phyloP scores from a whole-genome alignment of 2,797 vertebrate genomes.

The Phrynocephalus guinanensis region DNA sequence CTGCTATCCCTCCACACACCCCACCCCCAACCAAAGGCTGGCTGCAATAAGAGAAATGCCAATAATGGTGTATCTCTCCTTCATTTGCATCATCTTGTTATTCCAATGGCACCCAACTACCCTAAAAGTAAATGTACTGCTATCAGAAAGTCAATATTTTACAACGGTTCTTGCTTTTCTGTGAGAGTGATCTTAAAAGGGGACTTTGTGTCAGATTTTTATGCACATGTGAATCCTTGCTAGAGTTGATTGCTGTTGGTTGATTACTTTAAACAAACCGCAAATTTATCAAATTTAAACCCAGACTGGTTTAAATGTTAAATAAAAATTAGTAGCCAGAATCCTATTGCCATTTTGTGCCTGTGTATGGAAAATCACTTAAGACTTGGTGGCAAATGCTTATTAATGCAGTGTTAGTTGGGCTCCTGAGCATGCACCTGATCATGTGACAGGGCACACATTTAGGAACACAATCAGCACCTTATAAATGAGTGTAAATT shows the following conservation, averaged over 20 bases:
- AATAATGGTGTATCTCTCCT: slow-evolving; percentile 50
- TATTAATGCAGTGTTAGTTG: no score
- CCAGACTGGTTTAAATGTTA: slow-evolving; percentile 6
- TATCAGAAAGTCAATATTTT: slow-evolving; percentile 77
- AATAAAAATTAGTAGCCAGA: not conserved
- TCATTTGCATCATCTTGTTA: slow-evolving; percentile 74
- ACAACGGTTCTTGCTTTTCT: slow-evolving; percentile 69
- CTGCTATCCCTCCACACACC: slow-evolving; percentile 6
- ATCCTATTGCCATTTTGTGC: no score
- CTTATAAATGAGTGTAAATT: no score
- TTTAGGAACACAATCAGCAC: no score
- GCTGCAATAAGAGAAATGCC: slow-evolving; percentile 54
- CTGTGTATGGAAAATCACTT: no score
- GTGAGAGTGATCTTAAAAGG: slow-evolving; percentile 69
- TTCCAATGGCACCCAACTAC: slow-evolving; percentile 62
- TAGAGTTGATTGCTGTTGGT: slow-evolving; percentile 4
- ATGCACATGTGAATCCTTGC: slow-evolving; percentile 56
- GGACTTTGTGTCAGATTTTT: slow-evolving; percentile 65
- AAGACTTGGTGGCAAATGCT: no score
- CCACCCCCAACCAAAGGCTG: slow-evolving; percentile 47
- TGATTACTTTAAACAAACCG: slow-evolving; percentile 48
- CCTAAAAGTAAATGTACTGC: slow-evolving; percentile 73
- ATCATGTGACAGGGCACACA: no score
- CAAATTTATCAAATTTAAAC: slow-evolving; percentile 51
- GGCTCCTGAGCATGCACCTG: no score